Evolutionary conservation across 1,140 invertebrate species (phyloP), one percentile per base, ranked within the genome.

Genomic region (Agrypnia vestita): DNA sequence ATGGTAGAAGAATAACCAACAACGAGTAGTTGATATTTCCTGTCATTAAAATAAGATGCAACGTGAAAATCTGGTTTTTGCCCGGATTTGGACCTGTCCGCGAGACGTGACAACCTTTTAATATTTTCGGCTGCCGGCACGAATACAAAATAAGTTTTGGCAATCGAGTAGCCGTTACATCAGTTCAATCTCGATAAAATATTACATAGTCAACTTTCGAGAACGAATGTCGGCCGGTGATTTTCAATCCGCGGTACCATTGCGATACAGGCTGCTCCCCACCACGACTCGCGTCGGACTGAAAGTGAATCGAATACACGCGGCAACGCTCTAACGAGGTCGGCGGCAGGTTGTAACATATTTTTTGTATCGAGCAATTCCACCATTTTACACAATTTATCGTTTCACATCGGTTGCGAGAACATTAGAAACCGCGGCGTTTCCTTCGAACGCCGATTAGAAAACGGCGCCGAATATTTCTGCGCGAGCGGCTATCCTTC

Each of bases 311-410:
- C 71, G 44, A 78, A 78, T 71, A 78, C 76, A 78, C 67, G 56
- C 76, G 76, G 76, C 76, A 78, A 72, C 71, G 35, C 47, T 78
- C 17, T 79, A 79, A 73, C 73, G 77, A 79, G 77, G 77, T 79
- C 77, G 73, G 53, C 74, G 19, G 55, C 74, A 64, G 76, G 80
- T 77, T 75, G 75, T 81, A 77, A 76, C 73, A 80, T 73, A 76
- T 64, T 80, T 81, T 81, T 77, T 81, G 69, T 74, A 49, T 47
- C 73, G 62, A 64, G 64, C 77, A 64, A 82, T 82, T 82, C 77
- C 77, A 79, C 77, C 76, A 82, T 82, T 82, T 79, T 82, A 77
- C 80, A 82, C 80, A 82, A 82, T 82, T 76, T 82, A 76, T 81
- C 67, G 76, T 81, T 81, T 81, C 80, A 75, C 76, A 47, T 72